Conservation (phyloP, 2,888 invertebrate species). For the Pollenia angustigena region DNA sequence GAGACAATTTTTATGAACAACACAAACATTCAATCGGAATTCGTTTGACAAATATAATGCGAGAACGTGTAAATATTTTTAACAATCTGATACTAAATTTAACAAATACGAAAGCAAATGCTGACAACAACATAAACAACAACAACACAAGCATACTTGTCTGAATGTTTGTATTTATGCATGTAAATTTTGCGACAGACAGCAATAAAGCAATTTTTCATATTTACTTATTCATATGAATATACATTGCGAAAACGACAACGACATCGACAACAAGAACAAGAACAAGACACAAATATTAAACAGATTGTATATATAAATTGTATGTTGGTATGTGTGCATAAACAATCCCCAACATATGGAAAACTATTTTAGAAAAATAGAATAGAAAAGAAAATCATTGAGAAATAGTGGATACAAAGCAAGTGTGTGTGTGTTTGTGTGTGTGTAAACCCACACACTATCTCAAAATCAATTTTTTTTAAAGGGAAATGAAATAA, state of each 20-base stretch:
- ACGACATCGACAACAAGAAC: slow-evolving; percentile 29
- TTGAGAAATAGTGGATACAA: not conserved
- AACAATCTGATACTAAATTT: slow-evolving; percentile 60
- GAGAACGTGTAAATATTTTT: slow-evolving; percentile 66
- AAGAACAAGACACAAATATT: slow-evolving; percentile 19
- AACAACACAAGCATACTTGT: no score
- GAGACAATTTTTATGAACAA: slow-evolving; percentile 36
- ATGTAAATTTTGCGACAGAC: not conserved
- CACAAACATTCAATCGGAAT: slow-evolving; percentile 45
- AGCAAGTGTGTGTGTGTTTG: not conserved
- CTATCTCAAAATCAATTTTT: slow-evolving; percentile 41
- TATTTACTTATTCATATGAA: slow-evolving; percentile 48
- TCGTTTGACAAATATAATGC: slow-evolving; percentile 61
- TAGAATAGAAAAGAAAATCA: not conserved
- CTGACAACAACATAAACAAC: not conserved
- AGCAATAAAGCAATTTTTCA: slow-evolving; percentile 52
- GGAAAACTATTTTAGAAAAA: slow-evolving; percentile 32
- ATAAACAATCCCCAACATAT: slow-evolving; percentile 34
- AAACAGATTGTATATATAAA: slow-evolving; percentile 33
- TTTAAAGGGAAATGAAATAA: slow-evolving; percentile 27
- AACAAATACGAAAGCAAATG: slow-evolving; percentile 5
- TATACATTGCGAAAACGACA: not conserved
- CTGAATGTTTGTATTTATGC: not conserved
- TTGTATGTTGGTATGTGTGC: not conserved
- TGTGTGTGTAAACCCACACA: not conserved